A percentile compares a stretch with the other conserved stretches of the same genome.
phyloP scores from a whole-genome alignment of 2,797 vertebrate species.

The Sparus aurata region DNA sequence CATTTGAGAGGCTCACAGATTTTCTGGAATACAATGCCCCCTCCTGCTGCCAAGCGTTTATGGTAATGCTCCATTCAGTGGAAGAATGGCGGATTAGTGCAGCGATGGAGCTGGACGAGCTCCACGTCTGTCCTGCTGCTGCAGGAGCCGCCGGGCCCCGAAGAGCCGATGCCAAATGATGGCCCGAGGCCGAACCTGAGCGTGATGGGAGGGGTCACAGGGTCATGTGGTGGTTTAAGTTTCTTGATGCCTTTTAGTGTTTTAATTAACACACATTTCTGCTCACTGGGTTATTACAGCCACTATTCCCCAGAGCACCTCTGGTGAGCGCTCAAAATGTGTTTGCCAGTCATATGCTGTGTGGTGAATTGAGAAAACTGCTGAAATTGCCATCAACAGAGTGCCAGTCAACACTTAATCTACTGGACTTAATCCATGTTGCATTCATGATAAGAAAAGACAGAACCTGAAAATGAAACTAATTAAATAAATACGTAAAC shows the following conservation, averaged over 20 bases:
- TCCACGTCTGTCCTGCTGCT: conserved; percentile 64
- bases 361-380: not conserved
- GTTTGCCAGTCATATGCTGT: not conserved
- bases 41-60: conserved; percentile 77
- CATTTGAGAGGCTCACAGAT: conserved; percentile 70
- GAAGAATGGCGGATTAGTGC: conserved; percentile 81
- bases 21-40: conserved; percentile 73
- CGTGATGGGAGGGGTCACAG: not conserved
- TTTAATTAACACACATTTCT: conserved; percentile 7
- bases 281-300: not conserved
- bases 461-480: not conserved
- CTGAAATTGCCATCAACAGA: not conserved
- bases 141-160: conserved; percentile 34
- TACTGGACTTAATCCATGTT: not conserved
- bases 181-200: conserved; percentile 14
- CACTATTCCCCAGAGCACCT: not conserved
- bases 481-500: not conserved
- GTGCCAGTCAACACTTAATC: not conserved
- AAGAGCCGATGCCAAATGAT: conserved; percentile 14
- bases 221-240: conserved; percentile 1
- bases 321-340: not conserved
- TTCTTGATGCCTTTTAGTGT: not conserved
- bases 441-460: too few relatives aligned
- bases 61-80: conserved; percentile 80
- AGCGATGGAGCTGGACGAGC: conserved; percentile 73